Conservation (phyloP, 2,888 invertebrate species). For the Kryphioiulus occultus region DNA sequence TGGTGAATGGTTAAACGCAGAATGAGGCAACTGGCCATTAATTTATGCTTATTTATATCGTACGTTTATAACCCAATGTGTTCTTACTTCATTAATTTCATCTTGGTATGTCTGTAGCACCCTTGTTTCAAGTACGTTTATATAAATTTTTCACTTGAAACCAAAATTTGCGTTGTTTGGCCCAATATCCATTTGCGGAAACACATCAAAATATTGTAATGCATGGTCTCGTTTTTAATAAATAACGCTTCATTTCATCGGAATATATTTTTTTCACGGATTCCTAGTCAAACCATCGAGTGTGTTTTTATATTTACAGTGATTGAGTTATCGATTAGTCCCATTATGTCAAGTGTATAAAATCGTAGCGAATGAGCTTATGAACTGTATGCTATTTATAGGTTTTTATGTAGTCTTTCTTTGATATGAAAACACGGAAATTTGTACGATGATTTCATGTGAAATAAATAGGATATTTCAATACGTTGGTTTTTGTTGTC, state of each 20-base stretch:
- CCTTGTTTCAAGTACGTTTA: not conserved
- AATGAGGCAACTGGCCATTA: not conserved
- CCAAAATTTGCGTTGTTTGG: not conserved
- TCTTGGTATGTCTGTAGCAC: not conserved
- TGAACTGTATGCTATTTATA: constrained; percentile 26
- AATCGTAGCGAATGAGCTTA: constrained; percentile 31
- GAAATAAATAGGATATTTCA: constrained; percentile 20
- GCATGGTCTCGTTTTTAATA: not conserved
- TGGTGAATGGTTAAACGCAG: too few relatives aligned
- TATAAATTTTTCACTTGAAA: not conserved
- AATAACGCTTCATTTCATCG: not conserved
- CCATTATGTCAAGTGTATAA: not conserved
- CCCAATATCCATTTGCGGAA: not conserved
- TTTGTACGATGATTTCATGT: constrained; percentile 31
- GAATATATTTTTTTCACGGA: not conserved
- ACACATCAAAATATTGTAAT: not conserved
- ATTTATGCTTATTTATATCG: not conserved
- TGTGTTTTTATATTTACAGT: not conserved
- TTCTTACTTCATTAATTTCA: constrained; percentile 1
- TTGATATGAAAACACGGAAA: constrained; percentile 7
- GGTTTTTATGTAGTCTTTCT: constrained; percentile 18
- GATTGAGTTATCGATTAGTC: constrained; percentile 8
- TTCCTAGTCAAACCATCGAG: not conserved
- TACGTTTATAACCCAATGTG: not conserved
- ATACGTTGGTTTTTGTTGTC: not conserved